These are phyloP conservation scores for Chrysopa pallens DNA, from an alignment of 1,140 invertebrate species.

Conservation along the genomic window DNA sequence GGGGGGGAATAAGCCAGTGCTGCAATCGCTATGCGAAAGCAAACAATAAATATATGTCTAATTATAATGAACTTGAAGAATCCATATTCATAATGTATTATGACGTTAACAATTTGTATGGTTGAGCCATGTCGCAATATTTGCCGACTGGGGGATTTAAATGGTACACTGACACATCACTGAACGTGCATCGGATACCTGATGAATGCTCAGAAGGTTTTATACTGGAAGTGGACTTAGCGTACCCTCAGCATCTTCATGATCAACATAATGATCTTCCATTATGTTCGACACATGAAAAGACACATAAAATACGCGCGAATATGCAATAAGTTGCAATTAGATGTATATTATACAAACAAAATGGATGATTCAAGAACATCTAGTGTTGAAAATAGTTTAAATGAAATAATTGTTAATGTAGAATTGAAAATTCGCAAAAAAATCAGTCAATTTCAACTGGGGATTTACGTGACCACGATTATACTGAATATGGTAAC, in stretches of 20 bases:
- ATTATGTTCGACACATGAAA: slow-evolving; percentile 21
- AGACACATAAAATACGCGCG: too few species aligned
- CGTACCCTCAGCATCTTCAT: slow-evolving; percentile 20
- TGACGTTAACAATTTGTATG: slow-evolving; percentile 21
- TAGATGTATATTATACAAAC: too few species aligned
- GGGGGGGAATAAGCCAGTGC: slow-evolving; percentile 19
- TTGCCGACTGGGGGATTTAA: slow-evolving; percentile 22
- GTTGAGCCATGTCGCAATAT: slow-evolving; percentile 22
- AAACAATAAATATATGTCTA: slow-evolving; percentile 18
- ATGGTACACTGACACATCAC: slow-evolving; percentile 15
- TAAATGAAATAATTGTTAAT: too few species aligned
- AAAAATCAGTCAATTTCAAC: too few species aligned
- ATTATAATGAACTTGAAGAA: slow-evolving; percentile 7
- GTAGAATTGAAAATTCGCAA: too few species aligned
- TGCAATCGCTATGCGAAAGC: slow-evolving; percentile 15
- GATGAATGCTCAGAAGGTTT: slow-evolving; percentile 22
- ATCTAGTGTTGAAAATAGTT: too few species aligned
- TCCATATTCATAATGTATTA: slow-evolving; percentile 11
- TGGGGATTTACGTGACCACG: too few species aligned
- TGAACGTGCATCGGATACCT: slow-evolving; percentile 14
- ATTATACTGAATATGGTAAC: too few species aligned
- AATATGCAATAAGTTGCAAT: too few species aligned
- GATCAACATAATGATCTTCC: slow-evolving; percentile 27
- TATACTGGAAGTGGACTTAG: slow-evolving; percentile 24
- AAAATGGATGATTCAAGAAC: too few species aligned